These are phyloP conservation scores for Ruditapes philippinarum DNA, from an alignment of 1,140 invertebrate species.

Conservation along the genomic window DNA sequence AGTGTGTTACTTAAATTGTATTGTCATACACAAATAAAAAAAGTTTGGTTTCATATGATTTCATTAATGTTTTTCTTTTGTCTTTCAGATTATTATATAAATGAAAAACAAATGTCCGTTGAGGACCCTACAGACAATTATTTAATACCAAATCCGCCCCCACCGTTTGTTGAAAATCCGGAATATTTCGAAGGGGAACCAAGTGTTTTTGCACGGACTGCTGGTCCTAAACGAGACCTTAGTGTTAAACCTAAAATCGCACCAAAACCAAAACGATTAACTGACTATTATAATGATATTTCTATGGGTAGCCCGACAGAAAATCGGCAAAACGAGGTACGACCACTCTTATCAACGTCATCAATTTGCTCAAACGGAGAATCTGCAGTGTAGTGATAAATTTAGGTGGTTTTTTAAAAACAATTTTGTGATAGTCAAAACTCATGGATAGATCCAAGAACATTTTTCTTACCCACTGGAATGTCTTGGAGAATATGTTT, in stretches of 20 bases:
- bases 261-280: constrained; percentile 56
- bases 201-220: constrained; percentile 35
- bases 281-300: constrained; percentile 59
- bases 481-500: background rate
- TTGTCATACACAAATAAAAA: too few species aligned
- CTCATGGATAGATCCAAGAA: background rate
- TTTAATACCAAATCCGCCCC: constrained; percentile 61
- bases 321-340: background rate
- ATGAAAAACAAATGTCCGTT: constrained; percentile 66
- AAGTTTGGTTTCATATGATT: too few species aligned
- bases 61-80: too few species aligned
- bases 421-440: background rate
- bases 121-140: constrained; percentile 62
- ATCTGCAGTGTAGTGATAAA: constrained; percentile 3
- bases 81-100: constrained; percentile 73
- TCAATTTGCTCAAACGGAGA: constrained; percentile 50
- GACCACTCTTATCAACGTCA: constrained; percentile 32
- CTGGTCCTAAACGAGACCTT: background rate
- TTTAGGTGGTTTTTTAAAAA: background rate
- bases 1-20: too few species aligned
- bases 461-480: background rate
- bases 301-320: background rate
- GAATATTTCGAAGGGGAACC: constrained; percentile 74
- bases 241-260: constrained; percentile 53
- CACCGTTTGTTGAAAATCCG: constrained; percentile 70